Evolutionary conservation across 2,113 vertebrate species (phyloP), one percentile per base, ranked within the genome.

Genomic region (Ctenomys sociabilis): DNA sequence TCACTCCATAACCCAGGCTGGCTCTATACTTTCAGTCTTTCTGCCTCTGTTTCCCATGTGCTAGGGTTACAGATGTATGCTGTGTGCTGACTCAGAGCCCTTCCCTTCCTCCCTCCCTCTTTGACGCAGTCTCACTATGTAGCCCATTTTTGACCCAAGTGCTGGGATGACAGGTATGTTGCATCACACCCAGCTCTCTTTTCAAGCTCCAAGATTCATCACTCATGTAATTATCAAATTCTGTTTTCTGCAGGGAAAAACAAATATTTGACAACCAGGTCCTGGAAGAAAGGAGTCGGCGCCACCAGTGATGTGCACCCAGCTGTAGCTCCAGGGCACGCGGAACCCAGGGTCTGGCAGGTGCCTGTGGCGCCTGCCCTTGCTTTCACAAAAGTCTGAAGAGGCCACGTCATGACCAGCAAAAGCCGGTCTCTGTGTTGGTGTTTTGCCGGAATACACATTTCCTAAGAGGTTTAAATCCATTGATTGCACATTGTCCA

Each of bases 201-300:
- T 57, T 5, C 26, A 77, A 45, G 28, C 40, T 45, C 3, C 24
- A 19, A 35, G 17, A 24, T 32, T 9, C n/a, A 30, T 81, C 8
- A 40, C 43, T 92, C 24, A 91, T 30, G 26, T 40, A 52, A 84
- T 6, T n/a, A 0, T 88, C 28, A 1, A 14, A 73, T 70, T 63
- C 32, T 96, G 61, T 91, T 78, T 96, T 81, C 72, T 91, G 7
- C 92, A 99, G 99, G 96, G 98, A 99, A 95, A 98, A 97, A 40
- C 97, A 98, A 22, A 93, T 98, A 13, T 99, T 99, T 77, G 98
- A 99, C 12, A 97, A 98, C 45, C 97, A 98, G 88, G 97, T 99
- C 13, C 32, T 98, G 6, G 98, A 97, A 93, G 78, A 98, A 57
- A 63, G 94, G 87, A 86, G 17, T 30, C 88, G 19, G 10, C 66